Base-by-base conservation (phyloP, 2,888 invertebrate genomes). In the Pachycephus smyrnensis region DNA sequence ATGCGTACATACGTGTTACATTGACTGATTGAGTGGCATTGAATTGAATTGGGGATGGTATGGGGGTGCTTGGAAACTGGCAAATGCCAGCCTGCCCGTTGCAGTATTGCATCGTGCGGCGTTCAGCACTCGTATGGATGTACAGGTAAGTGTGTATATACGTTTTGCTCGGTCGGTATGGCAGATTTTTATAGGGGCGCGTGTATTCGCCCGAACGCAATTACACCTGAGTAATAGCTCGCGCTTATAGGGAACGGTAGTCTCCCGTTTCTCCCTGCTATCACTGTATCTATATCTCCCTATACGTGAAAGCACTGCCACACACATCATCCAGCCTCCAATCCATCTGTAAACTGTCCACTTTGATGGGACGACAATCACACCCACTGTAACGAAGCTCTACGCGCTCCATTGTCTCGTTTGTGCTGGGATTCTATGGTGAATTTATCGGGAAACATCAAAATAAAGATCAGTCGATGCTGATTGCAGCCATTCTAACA, bases 311-410 rank as follows among this genome's bases (percentile, higher is more conserved):
- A 55, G 55, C 55, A 23, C 2, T 23, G 23, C 55, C 55, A 23
- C 55, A 55, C 55, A 55, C 55, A 55, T 55, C 23, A 55, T 55
- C 55, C 55, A 55, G 55, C 32, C 87, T 88, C 87, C 89, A 87
- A 90, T 91, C 88, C 89, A 90, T 91, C 89, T 89, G 89, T 90
- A 91, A 91, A 90, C 90, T 90, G 91, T 90, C 91, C 90, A 90
- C 90, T 90, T 90, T 90, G 89, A 90, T 90, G 88, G 89, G 86
- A 88, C 88, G 90, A 90, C 90, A 90, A 90, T 90, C 89, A 86
- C 89, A 89, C 89, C 75, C 85, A 88, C 84, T 90, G 89, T 89
- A 88, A 89, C 89, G 88, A 88, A 88, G 84, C 86, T 84, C 80
- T 40, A 73, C 74, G 69, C 71, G 33, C 76, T 55, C 69, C 36